These are phyloP conservation scores for Fulica atra DNA, from an alignment of 2,113 vertebrate species.

Conservation along the genomic window DNA sequence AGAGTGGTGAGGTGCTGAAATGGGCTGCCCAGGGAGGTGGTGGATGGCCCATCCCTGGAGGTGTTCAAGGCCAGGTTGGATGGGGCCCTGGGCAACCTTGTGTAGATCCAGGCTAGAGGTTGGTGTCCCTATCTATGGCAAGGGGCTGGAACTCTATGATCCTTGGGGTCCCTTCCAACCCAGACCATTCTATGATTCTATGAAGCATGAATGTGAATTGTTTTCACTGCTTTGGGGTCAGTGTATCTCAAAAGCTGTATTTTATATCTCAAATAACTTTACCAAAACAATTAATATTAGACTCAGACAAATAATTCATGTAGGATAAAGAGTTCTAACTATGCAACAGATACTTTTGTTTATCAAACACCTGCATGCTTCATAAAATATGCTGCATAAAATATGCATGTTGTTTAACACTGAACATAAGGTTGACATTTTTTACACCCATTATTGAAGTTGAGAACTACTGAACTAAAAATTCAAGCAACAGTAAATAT, in stretches of 20 bases:
- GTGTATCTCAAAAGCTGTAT: background rate
- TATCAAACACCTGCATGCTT: background rate
- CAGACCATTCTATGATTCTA: no score
- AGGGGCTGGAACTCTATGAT: no score
- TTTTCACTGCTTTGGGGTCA: background rate
- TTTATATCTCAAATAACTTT: fast-evolving
- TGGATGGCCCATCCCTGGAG: no score
- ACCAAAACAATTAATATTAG: background rate
- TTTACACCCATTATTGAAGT: background rate
- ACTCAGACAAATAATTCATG: background rate
- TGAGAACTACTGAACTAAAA: background rate
- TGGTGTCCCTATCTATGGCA: no score
- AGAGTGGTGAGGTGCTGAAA: no score
- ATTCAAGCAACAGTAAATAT: background rate
- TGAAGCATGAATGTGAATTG: background rate
- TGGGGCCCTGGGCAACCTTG: no score
- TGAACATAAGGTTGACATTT: background rate
- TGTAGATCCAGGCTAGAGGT: no score
- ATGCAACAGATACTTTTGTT: background rate
- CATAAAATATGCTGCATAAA: background rate
- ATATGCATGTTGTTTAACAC: no score
- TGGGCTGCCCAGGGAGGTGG: no score
- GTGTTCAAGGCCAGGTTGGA: no score
- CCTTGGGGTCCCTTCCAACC: no score
- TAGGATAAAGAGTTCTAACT: background rate